These are phyloP conservation scores for Chrysolina oricalcia DNA, from an alignment of 2,888 invertebrate species.

Conservation along the genomic window DNA sequence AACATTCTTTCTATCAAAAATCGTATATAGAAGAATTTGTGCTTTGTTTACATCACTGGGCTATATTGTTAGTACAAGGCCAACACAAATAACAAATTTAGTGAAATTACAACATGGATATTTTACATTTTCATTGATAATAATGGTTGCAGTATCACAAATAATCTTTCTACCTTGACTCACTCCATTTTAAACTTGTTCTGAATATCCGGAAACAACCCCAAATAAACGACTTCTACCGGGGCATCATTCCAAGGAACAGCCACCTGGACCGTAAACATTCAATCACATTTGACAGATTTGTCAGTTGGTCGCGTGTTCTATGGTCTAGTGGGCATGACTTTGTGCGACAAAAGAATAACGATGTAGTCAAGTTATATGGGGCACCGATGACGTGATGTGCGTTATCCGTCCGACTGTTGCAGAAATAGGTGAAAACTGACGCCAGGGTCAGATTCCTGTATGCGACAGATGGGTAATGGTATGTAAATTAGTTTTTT, in stretches of 20 bases:
- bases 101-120: too few species aligned
- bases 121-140: background rate
- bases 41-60: too few species aligned
- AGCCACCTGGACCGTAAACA: slow-evolving; percentile 41
- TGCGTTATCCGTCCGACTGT: slow-evolving; percentile 33
- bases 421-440: slow-evolving; percentile 37
- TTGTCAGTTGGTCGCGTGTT: slow-evolving; percentile 59
- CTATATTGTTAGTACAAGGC: too few species aligned
- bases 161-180: background rate
- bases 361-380: slow-evolving; percentile 38
- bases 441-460: slow-evolving; percentile 22
- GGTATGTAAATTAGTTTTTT: slow-evolving; percentile 40
- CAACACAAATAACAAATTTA: too few species aligned
- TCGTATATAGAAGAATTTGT: too few species aligned
- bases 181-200: background rate
- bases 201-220: slow-evolving; percentile 3
- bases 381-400: slow-evolving; percentile 26
- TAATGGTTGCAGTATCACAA: background rate
- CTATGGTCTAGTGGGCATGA: slow-evolving; percentile 53
- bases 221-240: background rate
- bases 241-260: background rate
- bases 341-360: slow-evolving; percentile 47
- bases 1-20: too few species aligned
- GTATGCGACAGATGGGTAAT: slow-evolving; percentile 46
- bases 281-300: slow-evolving; percentile 60